A percentile compares a stretch with the other conserved stretches of the same genome.
Evolutionary conservation across 1,140 invertebrate species (phyloP).

Genomic region (Pomacea maculata): DNA sequence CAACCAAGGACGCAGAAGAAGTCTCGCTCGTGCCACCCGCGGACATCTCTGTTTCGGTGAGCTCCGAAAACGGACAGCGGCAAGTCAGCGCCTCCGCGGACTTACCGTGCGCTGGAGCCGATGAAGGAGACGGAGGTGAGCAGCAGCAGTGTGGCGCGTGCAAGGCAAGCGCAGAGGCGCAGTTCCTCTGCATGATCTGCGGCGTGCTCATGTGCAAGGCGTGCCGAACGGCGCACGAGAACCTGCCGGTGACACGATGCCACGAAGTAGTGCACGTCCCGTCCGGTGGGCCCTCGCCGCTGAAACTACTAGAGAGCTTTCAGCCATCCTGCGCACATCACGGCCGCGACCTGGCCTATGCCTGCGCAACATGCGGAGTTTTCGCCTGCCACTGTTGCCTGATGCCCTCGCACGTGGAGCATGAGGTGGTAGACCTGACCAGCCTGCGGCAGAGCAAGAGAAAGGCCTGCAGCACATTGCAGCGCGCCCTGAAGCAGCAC

Average conservation of each 20-base stretch:
- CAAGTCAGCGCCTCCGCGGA: not conserved
- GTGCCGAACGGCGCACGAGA: constrained; percentile 4
- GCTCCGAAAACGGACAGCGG: not conserved
- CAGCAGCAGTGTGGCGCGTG: constrained; percentile 8
- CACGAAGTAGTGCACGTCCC: constrained; percentile 5
- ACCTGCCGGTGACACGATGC: constrained; percentile 12
- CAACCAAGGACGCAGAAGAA: not conserved
- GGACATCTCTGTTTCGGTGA: not conserved
- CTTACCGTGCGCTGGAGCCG: not conserved
- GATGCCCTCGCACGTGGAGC: not conserved
- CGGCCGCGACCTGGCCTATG: constrained; percentile 12
- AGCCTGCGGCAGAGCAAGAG: not conserved
- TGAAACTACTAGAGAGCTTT: not conserved
- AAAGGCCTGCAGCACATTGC: not conserved
- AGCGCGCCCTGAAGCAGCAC: constrained; percentile 20
- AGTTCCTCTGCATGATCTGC: constrained; percentile 13
- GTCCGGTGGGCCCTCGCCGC: not conserved
- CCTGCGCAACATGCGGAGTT: constrained; percentile 10
- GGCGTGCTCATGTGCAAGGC: constrained; percentile 10
- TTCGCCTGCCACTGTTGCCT: constrained; percentile 17
- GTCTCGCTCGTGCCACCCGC: not conserved
- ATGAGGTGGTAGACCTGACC: constrained; percentile 10
- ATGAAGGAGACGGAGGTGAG: not conserved
- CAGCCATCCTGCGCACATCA: constrained; percentile 4
- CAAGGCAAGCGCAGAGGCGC: not conserved